Conservation (phyloP, 2,113 vertebrate species). For the Gymnarchus niloticus region DNA sequence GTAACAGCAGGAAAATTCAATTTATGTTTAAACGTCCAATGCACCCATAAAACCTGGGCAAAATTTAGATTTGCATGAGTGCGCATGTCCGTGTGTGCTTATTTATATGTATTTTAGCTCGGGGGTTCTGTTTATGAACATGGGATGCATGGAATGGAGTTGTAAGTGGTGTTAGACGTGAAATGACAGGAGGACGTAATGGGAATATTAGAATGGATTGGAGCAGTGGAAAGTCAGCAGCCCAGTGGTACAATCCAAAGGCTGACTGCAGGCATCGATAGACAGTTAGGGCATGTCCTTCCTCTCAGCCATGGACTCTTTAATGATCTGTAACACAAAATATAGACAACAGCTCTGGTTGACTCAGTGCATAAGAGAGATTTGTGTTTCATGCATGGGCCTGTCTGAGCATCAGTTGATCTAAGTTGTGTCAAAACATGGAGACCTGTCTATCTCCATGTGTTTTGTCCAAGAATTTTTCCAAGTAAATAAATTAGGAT, state of each 20-base stretch:
- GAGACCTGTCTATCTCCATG: background rate
- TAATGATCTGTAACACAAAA: slow-evolving; percentile 60
- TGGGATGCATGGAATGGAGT: background rate
- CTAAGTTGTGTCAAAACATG: background rate
- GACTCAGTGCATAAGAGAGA: slow-evolving; percentile 11
- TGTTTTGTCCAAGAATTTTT: background rate
- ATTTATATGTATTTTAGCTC: background rate
- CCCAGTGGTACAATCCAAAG: background rate
- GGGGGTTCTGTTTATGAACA: background rate
- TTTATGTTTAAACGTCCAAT: background rate
- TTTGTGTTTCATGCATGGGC: background rate
- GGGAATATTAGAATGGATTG: background rate
- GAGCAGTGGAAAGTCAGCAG: slow-evolving; percentile 10
- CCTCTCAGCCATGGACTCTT: slow-evolving; percentile 64
- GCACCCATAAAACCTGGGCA: background rate
- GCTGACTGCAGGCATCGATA: background rate
- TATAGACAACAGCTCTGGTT: slow-evolving; percentile 15
- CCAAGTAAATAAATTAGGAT: background rate
- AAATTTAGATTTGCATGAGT: background rate
- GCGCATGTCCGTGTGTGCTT: background rate
- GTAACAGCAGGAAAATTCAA: background rate
- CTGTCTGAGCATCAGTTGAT: background rate
- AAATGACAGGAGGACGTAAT: background rate
- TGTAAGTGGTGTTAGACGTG: background rate
- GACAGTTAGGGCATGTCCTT: slow-evolving; percentile 60